Conservation (phyloP, 2,113 vertebrate genomes). For the Malurus elegans region DNA sequence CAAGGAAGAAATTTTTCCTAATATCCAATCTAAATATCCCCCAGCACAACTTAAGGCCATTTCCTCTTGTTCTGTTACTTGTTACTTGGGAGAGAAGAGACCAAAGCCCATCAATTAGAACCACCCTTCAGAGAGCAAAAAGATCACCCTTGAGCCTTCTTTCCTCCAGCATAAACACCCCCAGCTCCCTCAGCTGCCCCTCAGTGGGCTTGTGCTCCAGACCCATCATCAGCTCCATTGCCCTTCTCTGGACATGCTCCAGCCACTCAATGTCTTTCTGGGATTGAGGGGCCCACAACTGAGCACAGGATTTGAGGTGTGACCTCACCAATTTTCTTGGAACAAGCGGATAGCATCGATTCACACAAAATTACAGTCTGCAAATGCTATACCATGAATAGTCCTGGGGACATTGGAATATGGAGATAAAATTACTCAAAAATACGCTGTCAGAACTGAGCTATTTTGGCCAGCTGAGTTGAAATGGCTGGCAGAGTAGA, state of each 20-base stretch:
- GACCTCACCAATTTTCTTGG: neutral
- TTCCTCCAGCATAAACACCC: neutral
- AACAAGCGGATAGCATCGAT: neutral
- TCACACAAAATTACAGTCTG: neutral
- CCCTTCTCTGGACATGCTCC: neutral
- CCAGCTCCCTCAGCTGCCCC: neutral
- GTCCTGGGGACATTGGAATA: neutral
- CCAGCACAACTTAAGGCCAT: neutral
- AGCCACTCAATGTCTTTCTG: too few species aligned
- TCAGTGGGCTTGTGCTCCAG: neutral
- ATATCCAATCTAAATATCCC: neutral
- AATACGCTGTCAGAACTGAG: neutral
- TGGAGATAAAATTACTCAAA: neutral
- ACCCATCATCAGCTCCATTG: rapidly evolving
- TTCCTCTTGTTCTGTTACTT: neutral
- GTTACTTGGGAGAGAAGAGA: neutral
- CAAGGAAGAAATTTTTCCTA: neutral
- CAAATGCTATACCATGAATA: neutral
- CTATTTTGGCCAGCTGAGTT: neutral
- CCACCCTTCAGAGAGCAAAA: neutral
- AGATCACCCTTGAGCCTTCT: neutral
- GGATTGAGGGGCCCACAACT: too few species aligned
- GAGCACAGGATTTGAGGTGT: neutral
- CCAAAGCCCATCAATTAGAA: neutral
- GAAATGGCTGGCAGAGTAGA: neutral